Evolutionary conservation across 2,113 vertebrate genomes (phyloP).

Genomic region (Otocyon megalotis): DNA sequence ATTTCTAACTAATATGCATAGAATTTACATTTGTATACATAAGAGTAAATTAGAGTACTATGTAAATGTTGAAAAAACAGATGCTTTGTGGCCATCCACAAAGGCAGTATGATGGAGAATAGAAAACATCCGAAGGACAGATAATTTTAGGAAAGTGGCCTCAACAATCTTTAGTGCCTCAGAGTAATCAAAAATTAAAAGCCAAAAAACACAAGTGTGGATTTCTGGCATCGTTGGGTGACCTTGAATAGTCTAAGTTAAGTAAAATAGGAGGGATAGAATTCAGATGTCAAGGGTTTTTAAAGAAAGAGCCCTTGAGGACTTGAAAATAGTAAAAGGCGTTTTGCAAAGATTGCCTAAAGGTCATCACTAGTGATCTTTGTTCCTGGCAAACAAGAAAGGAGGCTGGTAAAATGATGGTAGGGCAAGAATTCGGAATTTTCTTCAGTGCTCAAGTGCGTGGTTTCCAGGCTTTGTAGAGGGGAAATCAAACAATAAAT

Average conservation of each 20-base stretch:
- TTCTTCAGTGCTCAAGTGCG: slow-evolving; percentile 7
- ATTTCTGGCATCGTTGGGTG: neutral
- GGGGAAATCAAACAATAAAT: slow-evolving; percentile 20
- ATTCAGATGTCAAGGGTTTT: neutral
- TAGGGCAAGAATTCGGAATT: neutral
- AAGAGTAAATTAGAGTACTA: neutral
- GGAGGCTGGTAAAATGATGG: neutral
- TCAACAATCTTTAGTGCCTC: slow-evolving; percentile 4
- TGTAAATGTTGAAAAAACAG: neutral
- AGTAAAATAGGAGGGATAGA: neutral
- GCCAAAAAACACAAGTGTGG: neutral
- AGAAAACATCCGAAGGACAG: neutral
- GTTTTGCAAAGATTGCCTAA: slow-evolving; percentile 5
- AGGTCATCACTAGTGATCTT: slow-evolving; percentile 35
- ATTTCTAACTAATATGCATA: neutral
- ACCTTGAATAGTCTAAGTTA: neutral
- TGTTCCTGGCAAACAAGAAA: slow-evolving; percentile 29
- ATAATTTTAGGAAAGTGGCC: neutral
- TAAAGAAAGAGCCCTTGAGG: neutral
- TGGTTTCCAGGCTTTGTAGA: neutral
- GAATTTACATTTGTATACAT: neutral
- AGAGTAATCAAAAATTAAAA: slow-evolving; percentile 32
- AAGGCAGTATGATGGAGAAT: neutral
- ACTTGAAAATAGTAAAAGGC: neutral
- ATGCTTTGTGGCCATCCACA: neutral